These are phyloP conservation scores for Eulacestoma nigropectus DNA, from an alignment of 2,113 vertebrate species.

Conservation along the genomic window DNA sequence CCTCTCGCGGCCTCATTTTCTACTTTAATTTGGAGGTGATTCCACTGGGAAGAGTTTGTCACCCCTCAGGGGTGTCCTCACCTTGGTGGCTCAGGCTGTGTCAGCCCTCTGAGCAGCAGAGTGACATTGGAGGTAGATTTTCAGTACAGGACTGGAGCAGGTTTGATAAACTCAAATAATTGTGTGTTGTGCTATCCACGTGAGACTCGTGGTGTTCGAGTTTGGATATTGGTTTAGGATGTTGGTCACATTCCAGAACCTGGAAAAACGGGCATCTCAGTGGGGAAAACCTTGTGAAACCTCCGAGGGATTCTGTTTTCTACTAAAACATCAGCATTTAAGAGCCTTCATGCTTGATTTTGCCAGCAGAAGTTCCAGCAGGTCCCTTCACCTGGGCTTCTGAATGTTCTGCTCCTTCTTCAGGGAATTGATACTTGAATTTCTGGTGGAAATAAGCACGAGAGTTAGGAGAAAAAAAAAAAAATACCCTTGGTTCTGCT, in stretches of 20 bases:
- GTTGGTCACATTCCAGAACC: background rate
- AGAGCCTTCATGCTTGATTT: background rate
- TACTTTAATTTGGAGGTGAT: background rate
- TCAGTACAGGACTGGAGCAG: background rate
- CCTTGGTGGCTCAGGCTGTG: background rate
- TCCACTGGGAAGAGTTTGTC: background rate
- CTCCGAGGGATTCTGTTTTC: background rate
- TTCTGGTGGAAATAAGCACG: background rate
- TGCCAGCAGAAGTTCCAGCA: background rate
- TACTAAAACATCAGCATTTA: background rate
- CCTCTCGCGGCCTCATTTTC: background rate
- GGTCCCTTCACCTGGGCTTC: background rate
- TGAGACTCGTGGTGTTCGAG: background rate
- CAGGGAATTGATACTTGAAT: background rate
- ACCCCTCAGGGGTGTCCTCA: background rate
- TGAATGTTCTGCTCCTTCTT: background rate
- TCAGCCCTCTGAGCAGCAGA: background rate
- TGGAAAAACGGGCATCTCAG: background rate
- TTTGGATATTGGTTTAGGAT: background rate
- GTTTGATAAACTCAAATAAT: background rate
- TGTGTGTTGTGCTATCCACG: background rate
- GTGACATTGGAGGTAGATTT: background rate
- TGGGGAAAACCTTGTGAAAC: background rate
- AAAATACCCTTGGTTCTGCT: background rate
- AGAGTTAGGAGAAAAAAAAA: background rate